Percentiles rank a stretch among this genome's conserved stretches.
Evolutionary conservation across 2,888 invertebrate genomes (phyloP).

Genomic region (Autographa gamma): DNA sequence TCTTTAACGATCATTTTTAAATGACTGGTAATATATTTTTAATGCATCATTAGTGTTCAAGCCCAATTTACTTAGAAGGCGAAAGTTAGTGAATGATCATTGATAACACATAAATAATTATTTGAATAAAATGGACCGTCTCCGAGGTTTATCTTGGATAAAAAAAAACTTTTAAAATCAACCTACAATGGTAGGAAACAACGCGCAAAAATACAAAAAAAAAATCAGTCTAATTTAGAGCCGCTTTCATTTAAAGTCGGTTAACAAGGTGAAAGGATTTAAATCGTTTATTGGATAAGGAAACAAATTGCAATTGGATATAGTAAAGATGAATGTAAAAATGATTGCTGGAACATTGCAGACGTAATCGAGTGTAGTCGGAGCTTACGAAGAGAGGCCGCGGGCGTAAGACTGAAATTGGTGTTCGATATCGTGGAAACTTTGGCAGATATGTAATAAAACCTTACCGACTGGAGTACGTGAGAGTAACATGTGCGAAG

Average conservation of each 20-base stretch:
- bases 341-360: neutral
- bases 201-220: too few species aligned
- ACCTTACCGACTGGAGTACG: neutral
- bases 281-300: neutral
- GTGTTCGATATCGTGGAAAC: constrained; percentile 10
- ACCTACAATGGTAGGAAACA: too few species aligned
- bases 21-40: constrained; percentile 39
- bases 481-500: constrained; percentile 8
- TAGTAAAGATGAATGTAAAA: neutral
- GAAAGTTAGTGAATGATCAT: neutral
- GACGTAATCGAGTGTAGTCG: neutral
- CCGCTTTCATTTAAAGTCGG: neutral
- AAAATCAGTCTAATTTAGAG: too few species aligned
- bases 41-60: constrained; percentile 33
- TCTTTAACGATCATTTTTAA: constrained; percentile 35
- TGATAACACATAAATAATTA: too few species aligned
- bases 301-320: constrained; percentile 13
- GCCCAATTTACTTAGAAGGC: neutral
- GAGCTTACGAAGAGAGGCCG: constrained; percentile 5
- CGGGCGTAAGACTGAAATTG: constrained; percentile 7
- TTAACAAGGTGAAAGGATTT: neutral
- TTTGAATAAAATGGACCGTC: too few species aligned
- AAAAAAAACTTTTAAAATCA: too few species aligned
- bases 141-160: too few species aligned
- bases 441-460: constrained; percentile 11